phyloP scores from a whole-genome alignment of 2,113 vertebrate species.

The Eudorcas thomsonii region DNA sequence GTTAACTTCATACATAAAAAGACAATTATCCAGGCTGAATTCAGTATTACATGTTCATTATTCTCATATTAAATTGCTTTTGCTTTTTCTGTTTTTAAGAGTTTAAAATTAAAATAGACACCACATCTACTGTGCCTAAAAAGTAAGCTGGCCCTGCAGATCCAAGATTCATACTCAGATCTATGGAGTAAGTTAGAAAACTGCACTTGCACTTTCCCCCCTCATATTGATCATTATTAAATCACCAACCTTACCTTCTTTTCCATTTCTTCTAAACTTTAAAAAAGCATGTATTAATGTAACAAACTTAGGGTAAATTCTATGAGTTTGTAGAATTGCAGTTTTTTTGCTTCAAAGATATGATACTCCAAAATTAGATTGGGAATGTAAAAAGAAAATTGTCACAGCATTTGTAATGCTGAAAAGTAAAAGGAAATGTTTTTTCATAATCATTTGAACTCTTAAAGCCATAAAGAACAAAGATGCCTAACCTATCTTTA shows the following conservation, averaged over 20 bases:
- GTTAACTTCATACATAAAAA: background rate
- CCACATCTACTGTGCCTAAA: background rate
- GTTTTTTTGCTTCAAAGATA: background rate
- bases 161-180: background rate
- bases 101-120: background rate
- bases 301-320: background rate
- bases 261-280: background rate
- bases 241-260: background rate
- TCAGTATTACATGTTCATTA: background rate
- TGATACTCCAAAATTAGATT: background rate
- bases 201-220: fast-evolving
- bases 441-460: constrained; percentile 23
- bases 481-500: constrained; percentile 44
- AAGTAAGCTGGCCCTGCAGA: background rate
- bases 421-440: constrained; percentile 3
- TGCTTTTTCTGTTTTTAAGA: background rate
- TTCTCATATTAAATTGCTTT: background rate
- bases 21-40: background rate
- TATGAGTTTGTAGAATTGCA: background rate
- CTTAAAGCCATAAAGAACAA: constrained; percentile 50
- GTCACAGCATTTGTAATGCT: background rate
- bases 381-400: background rate
- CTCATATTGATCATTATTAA: background rate
- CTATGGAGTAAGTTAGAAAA: background rate
- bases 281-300: background rate